Evolutionary conservation across 2,113 vertebrate genomes (phyloP), one percentile per base, ranked within the genome.

Genomic region (Oxyruncus cristatus): DNA sequence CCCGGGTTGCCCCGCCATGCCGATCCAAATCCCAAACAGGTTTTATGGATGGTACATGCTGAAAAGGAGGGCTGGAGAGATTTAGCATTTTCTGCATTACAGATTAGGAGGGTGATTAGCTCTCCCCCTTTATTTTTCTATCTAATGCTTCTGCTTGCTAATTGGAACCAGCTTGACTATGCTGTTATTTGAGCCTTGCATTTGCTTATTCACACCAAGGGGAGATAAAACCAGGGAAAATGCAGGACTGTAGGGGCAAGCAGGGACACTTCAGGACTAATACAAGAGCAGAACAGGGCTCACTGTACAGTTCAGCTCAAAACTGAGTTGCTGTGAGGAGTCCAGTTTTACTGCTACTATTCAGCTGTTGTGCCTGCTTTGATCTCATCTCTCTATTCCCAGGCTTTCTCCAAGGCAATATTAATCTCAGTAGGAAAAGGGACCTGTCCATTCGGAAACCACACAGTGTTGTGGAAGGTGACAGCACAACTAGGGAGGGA

Each of bases 11-110:
- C 26, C 52, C 9, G 35, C 2, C 35, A 53, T 72, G 93, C 73
- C 14, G 50, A 88, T 71, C 91, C 94, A 55, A 92, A 93, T 70
- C 95, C 73, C 59, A 89, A 89, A 71, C 88, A 50, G 84, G 53
- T 74, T 95, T 94, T 84, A 55, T 6, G 59, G 68, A 89, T 1
- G 5, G 80, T 65, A 52, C 32, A 10, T 2, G 16, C 76, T 18
- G 70, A 79, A 93, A 94, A 71, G n/a, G 33, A 73, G 66, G 28
- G 47, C 93, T 89, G 46, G 63, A 49, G 33, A 56, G 85, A 94
- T 85, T 93, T 61, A 63, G 80, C 37, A 23, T 92, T 94, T 91
- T 84, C 86, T 84, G 73, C 75, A 76, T 84, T 86, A 86, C 6
- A 8, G 66, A 91, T 55, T 70, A 88, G 73, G 74, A 72, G 70